These are phyloP conservation scores for Mesoclemmys tuberculata DNA, from an alignment of 2,113 vertebrate species.

Conservation along the genomic window DNA sequence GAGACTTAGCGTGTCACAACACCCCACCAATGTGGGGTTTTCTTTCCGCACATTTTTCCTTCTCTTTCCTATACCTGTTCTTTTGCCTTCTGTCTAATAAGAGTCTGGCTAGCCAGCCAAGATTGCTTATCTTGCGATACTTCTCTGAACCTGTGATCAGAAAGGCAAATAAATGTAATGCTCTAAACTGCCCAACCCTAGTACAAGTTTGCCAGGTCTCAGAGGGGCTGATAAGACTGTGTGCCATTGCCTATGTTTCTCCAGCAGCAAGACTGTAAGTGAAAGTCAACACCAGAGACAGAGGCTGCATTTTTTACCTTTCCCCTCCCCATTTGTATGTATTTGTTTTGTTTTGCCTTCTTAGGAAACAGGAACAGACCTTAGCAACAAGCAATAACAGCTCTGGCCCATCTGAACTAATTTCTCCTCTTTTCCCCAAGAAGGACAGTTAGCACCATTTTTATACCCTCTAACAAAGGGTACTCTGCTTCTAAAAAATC, in stretches of 20 bases:
- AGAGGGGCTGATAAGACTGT: neutral
- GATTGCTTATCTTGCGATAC: neutral
- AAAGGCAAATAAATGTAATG: neutral
- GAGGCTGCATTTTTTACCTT: neutral
- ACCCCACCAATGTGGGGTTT: too few species aligned
- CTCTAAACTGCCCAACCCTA: neutral
- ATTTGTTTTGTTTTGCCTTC: neutral
- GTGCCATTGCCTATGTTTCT: neutral
- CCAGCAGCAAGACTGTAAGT: neutral
- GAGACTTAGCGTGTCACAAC: neutral
- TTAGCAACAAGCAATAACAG: neutral
- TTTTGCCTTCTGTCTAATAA: neutral
- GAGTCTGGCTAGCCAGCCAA: neutral
- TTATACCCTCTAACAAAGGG: neutral
- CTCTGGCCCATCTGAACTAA: neutral
- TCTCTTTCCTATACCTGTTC: neutral
- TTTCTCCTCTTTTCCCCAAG: neutral
- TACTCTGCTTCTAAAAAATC: neutral
- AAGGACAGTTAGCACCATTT: neutral
- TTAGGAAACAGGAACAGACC: neutral
- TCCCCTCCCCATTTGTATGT: neutral
- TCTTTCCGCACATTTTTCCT: neutral
- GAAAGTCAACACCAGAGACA: neutral
- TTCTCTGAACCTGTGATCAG: neutral
- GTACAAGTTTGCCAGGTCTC: neutral